Conservation (phyloP, 2,797 vertebrate genomes). For the Danio jaintianensis region DNA sequence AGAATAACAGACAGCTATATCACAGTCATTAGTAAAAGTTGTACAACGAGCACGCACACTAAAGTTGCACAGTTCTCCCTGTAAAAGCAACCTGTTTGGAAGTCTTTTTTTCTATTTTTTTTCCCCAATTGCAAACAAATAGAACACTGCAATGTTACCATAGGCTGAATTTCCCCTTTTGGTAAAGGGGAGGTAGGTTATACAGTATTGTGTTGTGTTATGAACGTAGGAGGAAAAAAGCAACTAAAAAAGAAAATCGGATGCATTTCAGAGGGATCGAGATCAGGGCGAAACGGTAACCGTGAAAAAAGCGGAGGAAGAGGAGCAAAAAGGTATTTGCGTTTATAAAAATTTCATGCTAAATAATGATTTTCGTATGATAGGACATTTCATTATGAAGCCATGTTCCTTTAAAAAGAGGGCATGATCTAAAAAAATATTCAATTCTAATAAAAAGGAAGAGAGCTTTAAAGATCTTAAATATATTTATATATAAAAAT, state of each 20-base stretch:
- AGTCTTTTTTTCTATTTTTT: conserved; percentile 53
- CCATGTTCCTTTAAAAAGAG: conserved; percentile 70
- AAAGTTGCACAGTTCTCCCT: conserved; percentile 78
- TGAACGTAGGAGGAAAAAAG: conserved; percentile 57
- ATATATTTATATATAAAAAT: conserved; percentile 83
- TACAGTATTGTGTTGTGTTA: conserved; percentile 56
- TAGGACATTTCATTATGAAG: conserved; percentile 66
- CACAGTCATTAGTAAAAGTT: conserved; percentile 84
- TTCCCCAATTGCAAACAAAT: conserved; percentile 64
- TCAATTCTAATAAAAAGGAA: conserved; percentile 78
- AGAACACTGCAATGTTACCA: conserved; percentile 67
- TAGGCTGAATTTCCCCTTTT: conserved; percentile 60
- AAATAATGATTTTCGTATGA: conserved; percentile 50
- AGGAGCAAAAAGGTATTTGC: conserved; percentile 57
- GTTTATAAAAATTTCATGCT: conserved; percentile 52
- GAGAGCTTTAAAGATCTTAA: conserved; percentile 80
- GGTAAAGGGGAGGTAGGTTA: conserved; percentile 69
- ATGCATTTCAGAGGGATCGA: conserved; percentile 53
- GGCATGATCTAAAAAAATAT: conserved; percentile 77
- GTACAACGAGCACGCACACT: conserved; percentile 81
- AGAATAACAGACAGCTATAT: conserved; percentile 86
- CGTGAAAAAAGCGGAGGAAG: conserved; percentile 67
- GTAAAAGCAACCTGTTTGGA: conserved; percentile 56
- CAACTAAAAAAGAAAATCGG: conserved; percentile 26
- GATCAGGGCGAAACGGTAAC: conserved; percentile 69